phyloP scores from a whole-genome alignment of 2,113 vertebrate genomes.

The Aix galericulata region DNA sequence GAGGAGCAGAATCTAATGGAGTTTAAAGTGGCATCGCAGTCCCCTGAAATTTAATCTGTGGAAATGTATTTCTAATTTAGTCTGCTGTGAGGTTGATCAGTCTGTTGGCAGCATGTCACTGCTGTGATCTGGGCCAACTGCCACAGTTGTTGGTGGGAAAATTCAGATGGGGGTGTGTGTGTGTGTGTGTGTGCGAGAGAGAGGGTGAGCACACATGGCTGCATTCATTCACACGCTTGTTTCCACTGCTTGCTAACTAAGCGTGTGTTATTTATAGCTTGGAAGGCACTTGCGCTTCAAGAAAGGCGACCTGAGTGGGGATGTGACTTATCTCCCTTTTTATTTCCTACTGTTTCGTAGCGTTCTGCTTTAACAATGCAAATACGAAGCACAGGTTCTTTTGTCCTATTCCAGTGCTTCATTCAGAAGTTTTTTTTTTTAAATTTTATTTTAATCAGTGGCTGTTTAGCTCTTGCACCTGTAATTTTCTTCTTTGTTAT shows the following conservation, averaged over 20 bases:
- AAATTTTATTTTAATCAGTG: not conserved
- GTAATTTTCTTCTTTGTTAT: conserved; percentile 57
- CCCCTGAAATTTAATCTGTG: conserved; percentile 42
- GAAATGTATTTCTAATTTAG: conserved; percentile 58
- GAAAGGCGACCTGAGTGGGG: not conserved
- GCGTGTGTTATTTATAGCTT: conserved; percentile 57
- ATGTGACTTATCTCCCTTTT: not conserved
- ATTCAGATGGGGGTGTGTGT: conserved; percentile 12
- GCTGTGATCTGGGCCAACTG: conserved; percentile 59
- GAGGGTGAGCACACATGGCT: conserved; percentile 53
- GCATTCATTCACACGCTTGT: conserved; percentile 48
- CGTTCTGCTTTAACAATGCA: not conserved
- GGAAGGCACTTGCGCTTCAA: not conserved
- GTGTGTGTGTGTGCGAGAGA: not conserved
- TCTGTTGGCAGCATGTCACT: conserved; percentile 55
- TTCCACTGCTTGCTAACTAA: conserved; percentile 63
- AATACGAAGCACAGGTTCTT: not conserved
- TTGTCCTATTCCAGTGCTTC: conserved; percentile 9
- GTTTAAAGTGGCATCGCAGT: conserved; percentile 2
- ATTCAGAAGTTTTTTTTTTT: not conserved
- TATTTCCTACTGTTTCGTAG: not conserved
- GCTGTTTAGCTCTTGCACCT: conserved; percentile 53
- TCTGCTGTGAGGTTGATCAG: conserved; percentile 36
- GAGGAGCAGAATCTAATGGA: conserved; percentile 8
- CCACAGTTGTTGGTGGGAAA: conserved; percentile 60